Evolutionary conservation across 2,888 invertebrate genomes (phyloP).

Genomic region (Fragum sueziense): DNA sequence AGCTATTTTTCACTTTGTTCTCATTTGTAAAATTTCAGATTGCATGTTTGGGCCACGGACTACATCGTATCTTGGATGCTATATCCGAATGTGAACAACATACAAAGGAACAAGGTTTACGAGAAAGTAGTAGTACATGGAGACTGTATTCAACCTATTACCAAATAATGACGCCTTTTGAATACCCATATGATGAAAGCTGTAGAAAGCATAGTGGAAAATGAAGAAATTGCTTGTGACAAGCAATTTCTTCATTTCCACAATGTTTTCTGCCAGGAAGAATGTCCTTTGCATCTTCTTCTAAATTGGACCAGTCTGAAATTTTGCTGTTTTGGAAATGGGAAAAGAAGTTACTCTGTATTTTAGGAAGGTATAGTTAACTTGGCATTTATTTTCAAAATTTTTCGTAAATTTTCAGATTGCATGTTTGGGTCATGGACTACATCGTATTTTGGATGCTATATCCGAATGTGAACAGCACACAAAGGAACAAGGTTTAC

Average conservation of each 20-base stretch:
- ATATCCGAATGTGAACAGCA: constrained; percentile 76
- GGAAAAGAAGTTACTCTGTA: no score
- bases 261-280: constrained; percentile 75
- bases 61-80: constrained; percentile 75
- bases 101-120: constrained; percentile 72
- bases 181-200: no score
- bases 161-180: no score
- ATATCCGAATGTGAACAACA: constrained; percentile 76
- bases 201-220: no score
- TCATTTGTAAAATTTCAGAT: constrained; percentile 68
- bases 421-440: constrained; percentile 75
- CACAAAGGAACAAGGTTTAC: constrained; percentile 72
- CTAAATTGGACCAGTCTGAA: no score
- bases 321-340: no score
- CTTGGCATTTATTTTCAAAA: no score
- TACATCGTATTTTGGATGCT: constrained; percentile 75
- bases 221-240: no score
- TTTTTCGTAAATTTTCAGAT: constrained; percentile 60
- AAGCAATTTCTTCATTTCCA: no score
- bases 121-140: constrained; percentile 75
- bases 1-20: no score
- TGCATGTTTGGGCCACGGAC: constrained; percentile 75
- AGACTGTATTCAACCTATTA: constrained; percentile 75
- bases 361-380: no score
- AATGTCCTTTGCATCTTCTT: no score